phyloP scores from a whole-genome alignment of 2,113 vertebrate species.

The Halcyon senegalensis region DNA sequence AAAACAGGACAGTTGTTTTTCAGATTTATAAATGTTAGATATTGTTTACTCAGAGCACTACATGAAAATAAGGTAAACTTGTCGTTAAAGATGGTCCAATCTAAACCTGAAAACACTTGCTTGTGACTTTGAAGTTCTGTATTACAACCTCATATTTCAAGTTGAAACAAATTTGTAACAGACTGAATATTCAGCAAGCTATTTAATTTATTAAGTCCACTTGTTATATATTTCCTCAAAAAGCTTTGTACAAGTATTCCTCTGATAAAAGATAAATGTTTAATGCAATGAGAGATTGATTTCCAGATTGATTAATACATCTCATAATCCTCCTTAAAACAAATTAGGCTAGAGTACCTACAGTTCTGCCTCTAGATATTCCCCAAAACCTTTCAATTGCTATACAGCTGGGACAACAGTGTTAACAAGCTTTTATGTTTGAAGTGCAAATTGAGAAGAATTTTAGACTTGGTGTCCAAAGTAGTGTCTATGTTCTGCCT shows the following conservation, averaged over 20 bases:
- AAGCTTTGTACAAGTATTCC: neutral
- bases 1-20: neutral
- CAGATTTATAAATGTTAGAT: neutral
- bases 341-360: neutral
- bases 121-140: neutral
- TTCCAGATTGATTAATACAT: constrained; percentile 5
- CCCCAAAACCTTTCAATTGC: neutral
- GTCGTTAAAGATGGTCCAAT: neutral
- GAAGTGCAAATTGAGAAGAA: constrained; percentile 39
- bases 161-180: neutral
- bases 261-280: neutral
- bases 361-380: neutral
- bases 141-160: neutral
- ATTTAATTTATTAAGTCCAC: neutral
- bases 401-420: neutral
- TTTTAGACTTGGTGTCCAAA: neutral
- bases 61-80: neutral
- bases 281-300: neutral
- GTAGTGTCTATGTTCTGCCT: neutral
- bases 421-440: neutral
- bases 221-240: neutral
- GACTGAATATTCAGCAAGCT: neutral
- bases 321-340: neutral
- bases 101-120: neutral
- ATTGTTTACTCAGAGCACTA: neutral